phyloP scores from a whole-genome alignment of 2,113 vertebrate species.

The Brachionichthys hirsutus region DNA sequence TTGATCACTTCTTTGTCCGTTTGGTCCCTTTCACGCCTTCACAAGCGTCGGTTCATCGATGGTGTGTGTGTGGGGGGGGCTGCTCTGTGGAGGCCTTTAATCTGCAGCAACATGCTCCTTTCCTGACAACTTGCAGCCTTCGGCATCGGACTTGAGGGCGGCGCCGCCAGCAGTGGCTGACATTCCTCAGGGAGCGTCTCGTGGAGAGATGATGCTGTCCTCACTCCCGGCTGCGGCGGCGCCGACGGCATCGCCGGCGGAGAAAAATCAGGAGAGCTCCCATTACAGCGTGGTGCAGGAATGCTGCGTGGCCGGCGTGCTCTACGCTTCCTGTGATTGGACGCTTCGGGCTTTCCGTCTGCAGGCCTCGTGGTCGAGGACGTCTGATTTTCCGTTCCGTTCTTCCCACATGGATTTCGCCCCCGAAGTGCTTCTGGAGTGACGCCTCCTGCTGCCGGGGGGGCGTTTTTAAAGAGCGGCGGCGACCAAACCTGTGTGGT shows the following conservation, averaged over 20 bases:
- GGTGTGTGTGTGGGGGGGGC: too few species aligned
- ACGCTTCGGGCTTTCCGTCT: constrained; percentile 23
- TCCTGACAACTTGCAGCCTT: neutral
- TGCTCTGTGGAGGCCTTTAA: too few species aligned
- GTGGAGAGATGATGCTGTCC: constrained; percentile 40
- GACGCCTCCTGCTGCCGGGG: constrained; percentile 15
- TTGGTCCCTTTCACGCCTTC: too few species aligned
- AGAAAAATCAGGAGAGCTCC: constrained; percentile 24
- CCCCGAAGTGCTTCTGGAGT: constrained; percentile 21
- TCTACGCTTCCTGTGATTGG: constrained; percentile 21
- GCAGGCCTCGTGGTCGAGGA: constrained; percentile 13
- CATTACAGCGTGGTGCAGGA: constrained; percentile 17
- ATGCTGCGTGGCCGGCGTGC: constrained; percentile 14
- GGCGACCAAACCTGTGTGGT: constrained; percentile 21
- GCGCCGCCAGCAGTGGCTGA: constrained; percentile 47
- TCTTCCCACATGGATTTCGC: constrained; percentile 13
- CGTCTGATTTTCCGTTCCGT: constrained; percentile 10
- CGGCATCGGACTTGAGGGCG: constrained; percentile 18
- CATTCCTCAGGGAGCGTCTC: constrained; percentile 62
- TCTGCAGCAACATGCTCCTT: neutral
- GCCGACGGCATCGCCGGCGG: constrained; percentile 39
- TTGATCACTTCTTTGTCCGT: too few species aligned
- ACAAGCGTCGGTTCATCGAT: too few species aligned
- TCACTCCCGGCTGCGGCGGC: constrained; percentile 44
- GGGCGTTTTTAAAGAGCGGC: constrained; percentile 37